Percentiles rank a stretch among this genome's conserved stretches.
phyloP scores from a whole-genome alignment of 2,888 invertebrate species.

The Blastobasis adustella region DNA sequence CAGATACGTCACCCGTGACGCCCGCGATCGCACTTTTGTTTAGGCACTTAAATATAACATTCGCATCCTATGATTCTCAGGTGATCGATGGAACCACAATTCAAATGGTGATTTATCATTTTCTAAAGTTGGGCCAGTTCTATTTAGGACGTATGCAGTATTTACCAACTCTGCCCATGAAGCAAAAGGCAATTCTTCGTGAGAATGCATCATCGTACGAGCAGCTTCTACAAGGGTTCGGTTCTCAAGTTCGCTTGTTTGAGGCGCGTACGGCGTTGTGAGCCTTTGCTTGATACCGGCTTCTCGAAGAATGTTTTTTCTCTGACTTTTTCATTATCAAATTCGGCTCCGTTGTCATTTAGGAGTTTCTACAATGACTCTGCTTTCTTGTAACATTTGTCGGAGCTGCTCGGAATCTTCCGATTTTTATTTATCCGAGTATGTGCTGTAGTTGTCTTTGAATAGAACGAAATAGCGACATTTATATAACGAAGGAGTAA shows the following conservation, averaged over 20 bases:
- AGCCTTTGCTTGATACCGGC: background rate
- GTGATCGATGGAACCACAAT: background rate
- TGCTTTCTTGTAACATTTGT: background rate
- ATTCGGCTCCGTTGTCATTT: background rate
- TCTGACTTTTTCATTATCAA: background rate
- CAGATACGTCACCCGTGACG: too few species aligned
- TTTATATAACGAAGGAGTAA: background rate
- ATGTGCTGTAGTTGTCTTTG: slow-evolving; percentile 1
- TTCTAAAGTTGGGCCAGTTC: background rate
- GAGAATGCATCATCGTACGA: slow-evolving; percentile 1
- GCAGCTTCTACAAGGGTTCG: slow-evolving; percentile 1
- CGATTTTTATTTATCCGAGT: background rate
- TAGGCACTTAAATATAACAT: too few species aligned
- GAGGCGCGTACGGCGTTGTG: slow-evolving; percentile 1
- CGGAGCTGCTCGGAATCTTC: background rate
- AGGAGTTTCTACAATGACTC: background rate
- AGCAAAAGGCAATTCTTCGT: background rate
- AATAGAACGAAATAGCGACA: background rate
- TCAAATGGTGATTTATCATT: background rate
- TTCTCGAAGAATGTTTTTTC: background rate
- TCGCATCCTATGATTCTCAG: background rate
- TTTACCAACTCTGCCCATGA: background rate
- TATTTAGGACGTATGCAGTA: background rate
- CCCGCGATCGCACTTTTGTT: too few species aligned
- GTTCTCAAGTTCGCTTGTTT: background rate